Percentiles rank a stretch among this genome's conserved stretches.
phyloP scores from a whole-genome alignment of 2,113 vertebrate genomes.

The Myrmophylax atrothorax region DNA sequence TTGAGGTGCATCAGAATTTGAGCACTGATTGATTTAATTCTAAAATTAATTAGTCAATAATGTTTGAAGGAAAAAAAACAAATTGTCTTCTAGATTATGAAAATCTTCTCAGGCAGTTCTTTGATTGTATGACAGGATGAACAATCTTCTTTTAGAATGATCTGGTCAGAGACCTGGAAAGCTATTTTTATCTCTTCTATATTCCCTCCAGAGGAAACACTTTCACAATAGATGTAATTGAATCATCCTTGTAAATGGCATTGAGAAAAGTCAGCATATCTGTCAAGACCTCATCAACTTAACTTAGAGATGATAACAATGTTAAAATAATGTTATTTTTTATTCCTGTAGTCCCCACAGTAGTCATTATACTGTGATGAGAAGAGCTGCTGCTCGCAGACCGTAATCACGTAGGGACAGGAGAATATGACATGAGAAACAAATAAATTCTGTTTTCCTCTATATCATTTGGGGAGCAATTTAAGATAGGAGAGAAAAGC shows the following conservation, averaged over 20 bases:
- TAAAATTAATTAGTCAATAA: constrained; percentile 34
- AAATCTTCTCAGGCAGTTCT: background rate
- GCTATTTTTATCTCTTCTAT: background rate
- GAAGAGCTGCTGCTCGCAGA: background rate
- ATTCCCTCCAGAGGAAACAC: background rate
- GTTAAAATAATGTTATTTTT: background rate
- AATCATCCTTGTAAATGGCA: background rate
- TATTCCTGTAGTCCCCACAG: background rate
- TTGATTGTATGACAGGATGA: background rate
- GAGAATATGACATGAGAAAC: background rate
- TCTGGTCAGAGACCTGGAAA: background rate
- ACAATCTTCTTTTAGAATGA: background rate
- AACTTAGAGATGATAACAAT: background rate
- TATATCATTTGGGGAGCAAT: background rate
- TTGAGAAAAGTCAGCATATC: constrained; percentile 15
- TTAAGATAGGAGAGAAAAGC: background rate
- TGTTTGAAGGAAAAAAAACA: background rate
- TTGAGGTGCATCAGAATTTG: background rate
- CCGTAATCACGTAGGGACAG: background rate
- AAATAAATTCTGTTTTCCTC: background rate
- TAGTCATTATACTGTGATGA: background rate
- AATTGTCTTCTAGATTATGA: background rate
- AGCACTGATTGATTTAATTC: constrained; percentile 4
- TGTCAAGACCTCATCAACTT: constrained; percentile 5
- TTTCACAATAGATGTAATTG: background rate